Base-by-base conservation (phyloP, 2,888 invertebrate species). In the Euplagia quadripunctaria region DNA sequence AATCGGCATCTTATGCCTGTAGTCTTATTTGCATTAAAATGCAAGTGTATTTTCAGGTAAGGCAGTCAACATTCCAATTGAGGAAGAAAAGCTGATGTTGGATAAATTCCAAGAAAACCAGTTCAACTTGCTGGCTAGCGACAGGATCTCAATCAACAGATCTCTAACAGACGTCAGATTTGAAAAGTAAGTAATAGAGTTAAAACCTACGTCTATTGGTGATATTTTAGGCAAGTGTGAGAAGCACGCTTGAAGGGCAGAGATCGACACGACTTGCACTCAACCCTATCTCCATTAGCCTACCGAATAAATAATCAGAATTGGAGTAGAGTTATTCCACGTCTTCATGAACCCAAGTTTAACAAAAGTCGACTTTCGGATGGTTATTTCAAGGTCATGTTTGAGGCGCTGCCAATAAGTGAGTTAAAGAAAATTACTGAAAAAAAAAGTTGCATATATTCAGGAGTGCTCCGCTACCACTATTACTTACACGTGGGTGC, bases 31-130 rank as follows among this genome's bases (percentile, higher is more conserved):
- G 14, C 74, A 20, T 76, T 77, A 49, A 79, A 65, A 63, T 61
- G 17, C 64, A 1, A 42, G 61, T 46, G 31, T 75, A 75, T 72
- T 92, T 91, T 68, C 87, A 96, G 96, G 96, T 83, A 97, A 97
- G 90, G 97, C 99, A n/a, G 99, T 99, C 31, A 97, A 97, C 87
- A 98, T 99, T 88, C 98, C 99, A 41, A 95, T 97, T 42, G 98
- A 98, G 72, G 97, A 98, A 91, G 98, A 99, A 90, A 97, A 97
- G 75, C 93, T 98, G 73, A 98, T 99, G 97, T 97, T 99, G 94
- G 99, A 99, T 88, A 98, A 98, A 92, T 99, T 99, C 94, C 99
- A 99, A 93, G 97, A 99, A 89, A 99, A 99, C 96, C 99, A 99
- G 96, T 99, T 99, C 96, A 99, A 99, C 96, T 96, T 99, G 85